Percentiles rank a stretch among this genome's conserved stretches.
phyloP scores from a whole-genome alignment of 2,113 vertebrate genomes.

The Choloepus hoffmanni region DNA sequence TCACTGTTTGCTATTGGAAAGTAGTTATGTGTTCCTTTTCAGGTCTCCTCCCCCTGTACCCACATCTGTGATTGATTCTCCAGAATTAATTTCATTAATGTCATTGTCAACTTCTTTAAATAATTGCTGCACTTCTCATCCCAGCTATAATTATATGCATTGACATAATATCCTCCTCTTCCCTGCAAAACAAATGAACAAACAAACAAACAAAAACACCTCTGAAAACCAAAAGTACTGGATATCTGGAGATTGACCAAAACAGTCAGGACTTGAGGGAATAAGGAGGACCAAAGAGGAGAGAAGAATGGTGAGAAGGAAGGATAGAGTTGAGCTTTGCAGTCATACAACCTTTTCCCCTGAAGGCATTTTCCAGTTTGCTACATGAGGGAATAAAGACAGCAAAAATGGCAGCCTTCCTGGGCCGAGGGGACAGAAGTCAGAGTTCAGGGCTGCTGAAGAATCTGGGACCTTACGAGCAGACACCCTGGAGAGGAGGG shows the following conservation, averaged over 20 bases:
- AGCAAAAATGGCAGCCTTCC: too few relatives aligned
- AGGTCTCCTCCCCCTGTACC: too few relatives aligned
- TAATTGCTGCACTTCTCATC: background rate
- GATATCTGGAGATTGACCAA: background rate
- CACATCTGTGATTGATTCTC: background rate
- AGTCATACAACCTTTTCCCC: too few relatives aligned
- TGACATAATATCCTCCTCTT: background rate
- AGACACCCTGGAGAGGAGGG: too few relatives aligned
- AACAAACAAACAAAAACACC: background rate
- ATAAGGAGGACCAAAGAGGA: background rate
- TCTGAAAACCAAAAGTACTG: background rate
- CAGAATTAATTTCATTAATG: background rate
- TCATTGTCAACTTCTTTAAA: background rate
- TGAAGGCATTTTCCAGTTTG: too few relatives aligned
- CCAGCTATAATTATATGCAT: background rate
- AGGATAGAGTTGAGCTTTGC: background rate
- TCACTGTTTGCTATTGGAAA: background rate
- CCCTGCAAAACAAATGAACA: background rate
- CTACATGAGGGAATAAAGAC: too few relatives aligned
- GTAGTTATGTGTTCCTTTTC: background rate
- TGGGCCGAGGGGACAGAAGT: too few relatives aligned
- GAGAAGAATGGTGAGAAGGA: background rate
- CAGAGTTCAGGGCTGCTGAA: too few relatives aligned
- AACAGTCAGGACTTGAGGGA: background rate
- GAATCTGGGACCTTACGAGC: too few relatives aligned